Evolutionary conservation across 2,888 invertebrate genomes (phyloP).

Genomic region (Ochlodes sylvanus): DNA sequence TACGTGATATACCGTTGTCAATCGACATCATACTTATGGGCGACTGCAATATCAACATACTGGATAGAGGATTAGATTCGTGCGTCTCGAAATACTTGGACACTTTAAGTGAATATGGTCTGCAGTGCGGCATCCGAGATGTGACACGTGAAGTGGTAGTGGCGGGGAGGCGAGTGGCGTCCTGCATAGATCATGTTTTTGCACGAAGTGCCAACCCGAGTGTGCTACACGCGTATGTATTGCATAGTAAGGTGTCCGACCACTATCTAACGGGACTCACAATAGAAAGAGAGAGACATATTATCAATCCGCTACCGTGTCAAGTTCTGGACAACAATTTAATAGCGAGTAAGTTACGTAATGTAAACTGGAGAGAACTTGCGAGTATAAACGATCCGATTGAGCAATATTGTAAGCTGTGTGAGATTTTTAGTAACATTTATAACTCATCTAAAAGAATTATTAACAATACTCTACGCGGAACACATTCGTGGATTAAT

Average conservation of each 20-base stretch:
- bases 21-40: not conserved
- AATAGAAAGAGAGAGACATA: not conserved
- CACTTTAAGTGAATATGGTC: not conserved
- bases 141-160: slow-evolving; percentile 10
- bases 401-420: not conserved
- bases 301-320: not conserved
- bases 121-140: not conserved
- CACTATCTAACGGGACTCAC: not conserved
- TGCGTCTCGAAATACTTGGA: not conserved
- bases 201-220: slow-evolving; percentile 15
- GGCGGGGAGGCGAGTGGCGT: slow-evolving; percentile 20
- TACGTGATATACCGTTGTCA: no score
- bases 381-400: not conserved
- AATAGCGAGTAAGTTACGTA: not conserved
- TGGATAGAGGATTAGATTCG: not conserved
- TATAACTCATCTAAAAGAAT: not conserved
- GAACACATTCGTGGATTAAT: not conserved
- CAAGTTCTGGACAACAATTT: not conserved
- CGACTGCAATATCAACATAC: not conserved
- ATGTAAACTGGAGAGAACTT: not conserved
- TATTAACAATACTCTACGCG: not conserved
- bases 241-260: not conserved
- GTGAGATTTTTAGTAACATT: not conserved
- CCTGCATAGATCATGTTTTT: slow-evolving; percentile 38
- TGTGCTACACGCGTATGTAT: not conserved